phyloP scores from a whole-genome alignment of 1,140 invertebrate species.

The Orius insidiosus region DNA sequence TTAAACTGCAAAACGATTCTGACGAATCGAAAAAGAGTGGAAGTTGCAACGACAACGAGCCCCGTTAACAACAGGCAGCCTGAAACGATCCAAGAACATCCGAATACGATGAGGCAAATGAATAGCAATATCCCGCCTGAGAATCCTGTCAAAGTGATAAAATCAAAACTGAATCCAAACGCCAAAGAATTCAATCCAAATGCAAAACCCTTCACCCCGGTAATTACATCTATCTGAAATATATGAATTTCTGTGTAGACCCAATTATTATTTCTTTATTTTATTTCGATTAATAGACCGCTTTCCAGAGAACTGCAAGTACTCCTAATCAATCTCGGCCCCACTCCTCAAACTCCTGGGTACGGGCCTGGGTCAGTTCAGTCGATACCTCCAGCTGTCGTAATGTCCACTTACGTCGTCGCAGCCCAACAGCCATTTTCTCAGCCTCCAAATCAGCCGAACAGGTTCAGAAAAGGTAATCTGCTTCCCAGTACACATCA shows the following conservation, averaged over 20 bases:
- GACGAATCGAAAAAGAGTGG: conserved; percentile 3
- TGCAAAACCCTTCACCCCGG: conserved; percentile 69
- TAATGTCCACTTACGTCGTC: conserved; percentile 28
- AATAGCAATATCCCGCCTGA: no score
- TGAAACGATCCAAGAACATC: no score
- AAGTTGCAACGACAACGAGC: not conserved
- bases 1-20: conserved; percentile 27
- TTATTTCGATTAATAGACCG: conserved; percentile 10
- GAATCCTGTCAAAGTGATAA: conserved; percentile 29
- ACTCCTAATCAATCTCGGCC: conserved; percentile 50
- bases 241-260: conserved; percentile 11
- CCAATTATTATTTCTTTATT: no score
- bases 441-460: conserved; percentile 28
- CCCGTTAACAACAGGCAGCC: no score
- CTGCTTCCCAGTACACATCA: no score
- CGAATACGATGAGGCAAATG: no score
- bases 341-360: conserved; percentile 67
- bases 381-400: conserved; percentile 29
- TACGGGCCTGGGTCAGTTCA: conserved; percentile 24
- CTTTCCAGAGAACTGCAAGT: conserved; percentile 38
- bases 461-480: conserved; percentile 29
- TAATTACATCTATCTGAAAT: conserved; percentile 31
- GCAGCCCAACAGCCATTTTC: conserved; percentile 25
- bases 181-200: conserved; percentile 78
- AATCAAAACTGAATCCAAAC: conserved; percentile 70